Percentiles rank a stretch among this genome's conserved stretches.
Evolutionary conservation across 2,888 invertebrate genomes (phyloP).

Genomic region (Cactoblastis cactorum): DNA sequence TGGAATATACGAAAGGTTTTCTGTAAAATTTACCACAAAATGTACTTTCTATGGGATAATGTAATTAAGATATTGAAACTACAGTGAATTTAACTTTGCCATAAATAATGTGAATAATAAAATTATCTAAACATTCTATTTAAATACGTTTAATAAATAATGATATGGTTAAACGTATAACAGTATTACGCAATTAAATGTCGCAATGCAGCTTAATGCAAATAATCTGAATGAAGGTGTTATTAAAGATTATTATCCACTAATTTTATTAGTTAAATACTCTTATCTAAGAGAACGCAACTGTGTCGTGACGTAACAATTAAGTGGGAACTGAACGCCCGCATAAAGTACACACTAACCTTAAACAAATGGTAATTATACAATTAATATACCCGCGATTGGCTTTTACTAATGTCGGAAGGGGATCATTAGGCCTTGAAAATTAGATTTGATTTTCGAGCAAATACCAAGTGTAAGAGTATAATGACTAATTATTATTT

Average conservation of each 20-base stretch:
- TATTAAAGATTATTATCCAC: slow-evolving; percentile 1
- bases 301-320: background rate
- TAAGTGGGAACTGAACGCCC: background rate
- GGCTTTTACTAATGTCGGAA: slow-evolving; percentile 3
- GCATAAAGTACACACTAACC: background rate
- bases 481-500: too few species aligned
- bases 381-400: background rate
- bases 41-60: too few species aligned
- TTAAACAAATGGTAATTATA: slow-evolving; percentile 6
- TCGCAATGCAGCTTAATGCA: background rate
- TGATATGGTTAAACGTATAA: background rate
- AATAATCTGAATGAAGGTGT: background rate
- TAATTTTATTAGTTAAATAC: slow-evolving; percentile 2
- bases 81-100: too few species aligned
- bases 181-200: background rate
- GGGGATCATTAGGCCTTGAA: slow-evolving; percentile 2
- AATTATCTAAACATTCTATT: too few species aligned
- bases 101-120: too few species aligned
- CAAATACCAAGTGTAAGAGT: too few species aligned
- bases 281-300: background rate
- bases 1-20: too few species aligned
- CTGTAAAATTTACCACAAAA: too few species aligned
- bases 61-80: too few species aligned
- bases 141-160: background rate
- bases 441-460: background rate